A percentile compares a stretch with the other conserved stretches of the same genome.
These are phyloP conservation scores for Xiphorhynchus erythropygius DNA, from an alignment of 2,797 vertebrate genomes.

Conservation along the genomic window DNA sequence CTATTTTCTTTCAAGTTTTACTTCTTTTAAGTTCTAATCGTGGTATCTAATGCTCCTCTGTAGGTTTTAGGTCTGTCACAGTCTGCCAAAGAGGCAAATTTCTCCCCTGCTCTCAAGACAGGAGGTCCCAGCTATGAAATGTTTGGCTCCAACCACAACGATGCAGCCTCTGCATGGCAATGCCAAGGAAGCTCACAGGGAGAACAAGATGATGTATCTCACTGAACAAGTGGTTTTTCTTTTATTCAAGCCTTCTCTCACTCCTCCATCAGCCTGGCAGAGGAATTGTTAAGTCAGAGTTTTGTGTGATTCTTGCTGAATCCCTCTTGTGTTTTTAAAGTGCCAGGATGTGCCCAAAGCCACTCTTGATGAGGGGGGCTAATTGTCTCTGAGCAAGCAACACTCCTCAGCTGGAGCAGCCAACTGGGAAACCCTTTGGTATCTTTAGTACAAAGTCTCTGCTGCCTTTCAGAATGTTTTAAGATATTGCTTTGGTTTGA, in stretches of 20 bases:
- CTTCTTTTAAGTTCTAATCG: not conserved
- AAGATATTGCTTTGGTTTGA: not conserved
- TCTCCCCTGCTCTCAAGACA: not conserved
- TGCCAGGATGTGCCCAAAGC: not conserved
- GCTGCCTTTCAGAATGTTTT: not conserved
- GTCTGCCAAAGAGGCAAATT: not conserved
- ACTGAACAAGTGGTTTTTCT: not conserved
- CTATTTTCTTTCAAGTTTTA: not conserved
- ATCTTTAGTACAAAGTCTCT: constrained; percentile 10
- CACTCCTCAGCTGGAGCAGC: constrained; percentile 13
- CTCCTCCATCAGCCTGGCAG: not conserved
- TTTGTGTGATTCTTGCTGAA: not conserved
- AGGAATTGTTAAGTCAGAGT: not conserved
- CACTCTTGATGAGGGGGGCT: constrained; percentile 27
- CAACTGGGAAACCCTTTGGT: constrained; percentile 17
- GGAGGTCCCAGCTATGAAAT: not conserved
- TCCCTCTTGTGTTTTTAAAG: not conserved
- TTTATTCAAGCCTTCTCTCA: not conserved
- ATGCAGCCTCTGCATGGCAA: not conserved
- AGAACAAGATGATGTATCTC: not conserved
- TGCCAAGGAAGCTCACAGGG: not conserved
- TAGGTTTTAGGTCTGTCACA: not conserved
- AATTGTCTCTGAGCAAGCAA: constrained; percentile 44
- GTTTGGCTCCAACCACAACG: not conserved
- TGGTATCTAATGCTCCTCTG: fast-evolving